A percentile compares a stretch with the other conserved stretches of the same genome.
Conservation (phyloP, 2,797 vertebrate genomes). For the Sebastes elongatus region DNA sequence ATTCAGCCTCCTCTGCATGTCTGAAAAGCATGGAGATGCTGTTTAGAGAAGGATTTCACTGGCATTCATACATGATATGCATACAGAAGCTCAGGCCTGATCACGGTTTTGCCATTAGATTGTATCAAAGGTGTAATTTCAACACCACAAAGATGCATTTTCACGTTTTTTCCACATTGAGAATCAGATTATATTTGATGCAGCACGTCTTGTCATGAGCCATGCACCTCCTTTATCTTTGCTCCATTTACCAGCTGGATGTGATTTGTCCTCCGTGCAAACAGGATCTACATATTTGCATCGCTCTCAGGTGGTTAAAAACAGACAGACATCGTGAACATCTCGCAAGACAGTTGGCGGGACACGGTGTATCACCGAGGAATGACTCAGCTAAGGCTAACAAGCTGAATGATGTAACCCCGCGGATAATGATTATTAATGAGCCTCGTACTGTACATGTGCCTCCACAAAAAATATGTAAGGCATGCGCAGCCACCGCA, state of each 20-base stretch:
- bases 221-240: background rate
- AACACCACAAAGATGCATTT: background rate
- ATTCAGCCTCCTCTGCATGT: slow-evolving; percentile 89
- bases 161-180: background rate
- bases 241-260: background rate
- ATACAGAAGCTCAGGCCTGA: slow-evolving; percentile 23
- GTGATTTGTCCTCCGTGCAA: background rate
- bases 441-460: slow-evolving; percentile 53
- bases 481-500: slow-evolving; percentile 55
- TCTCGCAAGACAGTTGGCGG: slow-evolving; percentile 17
- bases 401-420: slow-evolving; percentile 72
- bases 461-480: slow-evolving; percentile 47
- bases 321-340: slow-evolving; percentile 10
- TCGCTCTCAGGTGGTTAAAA: background rate
- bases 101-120: background rate
- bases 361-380: background rate
- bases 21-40: slow-evolving; percentile 86
- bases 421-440: slow-evolving; percentile 73
- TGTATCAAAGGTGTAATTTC: background rate
- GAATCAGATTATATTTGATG: slow-evolving; percentile 1
- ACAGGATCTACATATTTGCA: background rate
- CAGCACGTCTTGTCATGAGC: background rate
- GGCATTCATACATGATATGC: slow-evolving; percentile 49
- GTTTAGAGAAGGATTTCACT: slow-evolving; percentile 61
- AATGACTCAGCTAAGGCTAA: slow-evolving; percentile 71